phyloP scores from a whole-genome alignment of 2,113 vertebrate genomes.

The Zosterops pallidus region DNA sequence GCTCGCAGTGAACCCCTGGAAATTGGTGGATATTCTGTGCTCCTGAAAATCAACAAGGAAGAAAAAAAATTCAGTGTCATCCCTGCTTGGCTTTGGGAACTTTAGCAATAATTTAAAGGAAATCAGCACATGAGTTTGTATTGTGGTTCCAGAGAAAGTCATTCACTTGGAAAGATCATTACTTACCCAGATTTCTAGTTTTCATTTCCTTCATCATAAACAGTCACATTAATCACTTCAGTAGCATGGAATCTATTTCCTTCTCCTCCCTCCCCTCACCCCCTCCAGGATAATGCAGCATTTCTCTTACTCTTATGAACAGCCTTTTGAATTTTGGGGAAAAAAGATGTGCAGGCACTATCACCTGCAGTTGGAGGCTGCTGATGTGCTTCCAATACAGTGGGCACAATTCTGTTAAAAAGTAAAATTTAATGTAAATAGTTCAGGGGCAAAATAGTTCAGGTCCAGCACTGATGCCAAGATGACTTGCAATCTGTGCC shows the following conservation, averaged over 20 bases:
- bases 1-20: neutral
- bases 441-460: neutral
- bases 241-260: constrained; percentile 34
- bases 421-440: neutral
- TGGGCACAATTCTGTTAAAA: neutral
- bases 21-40: neutral
- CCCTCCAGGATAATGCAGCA: neutral
- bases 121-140: constrained; percentile 37
- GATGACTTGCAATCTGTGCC: neutral
- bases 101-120: constrained; percentile 49
- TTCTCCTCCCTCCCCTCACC: neutral
- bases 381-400: neutral
- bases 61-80: constrained; percentile 5
- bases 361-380: neutral
- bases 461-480: neutral
- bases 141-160: constrained; percentile 49
- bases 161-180: constrained; percentile 61
- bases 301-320: constrained; percentile 1
- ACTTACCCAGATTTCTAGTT: constrained; percentile 67
- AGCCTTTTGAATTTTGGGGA: constrained; percentile 7
- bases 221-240: constrained; percentile 67
- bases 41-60: neutral
- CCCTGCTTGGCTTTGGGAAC: constrained; percentile 35
- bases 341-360: neutral
- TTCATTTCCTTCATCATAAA: constrained; percentile 69